Evolutionary conservation across 2,797 vertebrate species (phyloP).

Genomic region (Podarcis lilfordi): DNA sequence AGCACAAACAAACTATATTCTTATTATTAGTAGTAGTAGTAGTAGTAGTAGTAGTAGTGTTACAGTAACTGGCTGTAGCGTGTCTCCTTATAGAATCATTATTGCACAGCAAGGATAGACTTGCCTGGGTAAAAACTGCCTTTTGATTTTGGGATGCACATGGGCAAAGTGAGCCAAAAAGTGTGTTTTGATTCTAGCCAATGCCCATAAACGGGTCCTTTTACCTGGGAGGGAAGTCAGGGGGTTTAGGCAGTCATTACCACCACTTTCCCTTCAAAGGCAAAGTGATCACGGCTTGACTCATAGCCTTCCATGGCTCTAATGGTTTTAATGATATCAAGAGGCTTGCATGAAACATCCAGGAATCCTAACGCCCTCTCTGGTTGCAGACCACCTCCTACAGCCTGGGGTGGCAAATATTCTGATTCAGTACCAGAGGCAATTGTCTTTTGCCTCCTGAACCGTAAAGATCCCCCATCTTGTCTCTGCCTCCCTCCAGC

Average conservation of each 20-base stretch:
- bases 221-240: background rate
- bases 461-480: no score
- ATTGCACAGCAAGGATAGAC: background rate
- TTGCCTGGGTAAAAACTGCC: background rate
- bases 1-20: no score
- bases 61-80: background rate
- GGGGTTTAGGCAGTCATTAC: background rate
- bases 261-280: background rate
- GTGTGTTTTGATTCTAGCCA: no score
- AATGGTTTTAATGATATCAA: background rate
- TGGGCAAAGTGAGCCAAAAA: background rate
- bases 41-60: no score
- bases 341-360: background rate
- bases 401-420: background rate
- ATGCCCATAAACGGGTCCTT: background rate
- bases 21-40: no score
- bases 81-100: background rate
- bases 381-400: background rate
- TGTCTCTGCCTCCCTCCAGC: constrained; percentile 1
- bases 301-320: background rate
- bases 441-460: background rate
- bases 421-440: background rate
- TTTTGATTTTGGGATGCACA: background rate
- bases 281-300: background rate
- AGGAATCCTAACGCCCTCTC: background rate